Evolutionary conservation across 2,113 vertebrate species (phyloP).

Genomic region (Microcebus lehilahytsara): DNA sequence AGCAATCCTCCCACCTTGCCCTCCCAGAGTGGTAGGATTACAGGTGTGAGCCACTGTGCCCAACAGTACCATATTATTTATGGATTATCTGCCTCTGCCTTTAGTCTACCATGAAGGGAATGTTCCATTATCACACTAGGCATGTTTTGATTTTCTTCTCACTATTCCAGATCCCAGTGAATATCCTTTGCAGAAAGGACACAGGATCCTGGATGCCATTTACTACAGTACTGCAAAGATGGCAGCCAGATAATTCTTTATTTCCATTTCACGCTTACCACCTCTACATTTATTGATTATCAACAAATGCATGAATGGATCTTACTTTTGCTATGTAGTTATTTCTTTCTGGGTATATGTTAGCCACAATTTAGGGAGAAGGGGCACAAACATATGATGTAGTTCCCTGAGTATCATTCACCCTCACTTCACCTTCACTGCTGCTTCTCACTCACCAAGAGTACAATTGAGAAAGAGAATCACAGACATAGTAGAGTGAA

Average conservation of each 20-base stretch:
- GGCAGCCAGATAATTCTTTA: background rate
- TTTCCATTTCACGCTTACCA: background rate
- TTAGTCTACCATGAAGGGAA: background rate
- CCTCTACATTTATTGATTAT: background rate
- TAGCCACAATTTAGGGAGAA: background rate
- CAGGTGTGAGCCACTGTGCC: no score
- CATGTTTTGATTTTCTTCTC: background rate
- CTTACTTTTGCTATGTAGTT: background rate
- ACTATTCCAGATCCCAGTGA: background rate
- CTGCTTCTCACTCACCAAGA: background rate
- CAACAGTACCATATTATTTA: background rate
- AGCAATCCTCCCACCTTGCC: no score
- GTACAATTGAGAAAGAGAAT: background rate
- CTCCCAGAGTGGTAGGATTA: no score
- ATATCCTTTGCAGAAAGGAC: slow-evolving; percentile 11
- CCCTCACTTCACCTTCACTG: background rate
- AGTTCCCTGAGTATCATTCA: background rate
- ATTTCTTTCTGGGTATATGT: background rate
- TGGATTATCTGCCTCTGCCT: background rate
- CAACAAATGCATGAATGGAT: background rate
- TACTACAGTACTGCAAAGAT: background rate
- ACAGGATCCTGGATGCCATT: background rate
- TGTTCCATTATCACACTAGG: background rate
- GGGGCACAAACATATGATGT: background rate
- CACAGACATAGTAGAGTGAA: background rate